Evolutionary conservation across 1,140 invertebrate genomes (phyloP), one percentile per base, ranked within the genome.

Genomic region (Brachystomella parvula): DNA sequence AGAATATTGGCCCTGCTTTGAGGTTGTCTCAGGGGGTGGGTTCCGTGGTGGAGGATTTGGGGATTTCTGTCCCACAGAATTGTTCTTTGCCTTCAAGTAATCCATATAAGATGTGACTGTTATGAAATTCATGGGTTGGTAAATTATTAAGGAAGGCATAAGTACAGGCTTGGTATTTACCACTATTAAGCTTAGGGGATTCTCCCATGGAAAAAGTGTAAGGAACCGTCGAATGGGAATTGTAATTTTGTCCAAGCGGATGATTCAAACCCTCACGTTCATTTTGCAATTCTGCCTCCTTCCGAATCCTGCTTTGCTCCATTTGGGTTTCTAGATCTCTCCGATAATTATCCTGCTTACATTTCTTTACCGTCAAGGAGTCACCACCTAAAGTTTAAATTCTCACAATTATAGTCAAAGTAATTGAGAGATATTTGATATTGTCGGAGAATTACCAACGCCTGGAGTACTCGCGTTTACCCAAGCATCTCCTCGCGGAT

Each of bases 171-270:
- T n/a, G n/a, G n/a, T n/a, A n/a, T n/a, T n/a, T n/a, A n/a, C n/a
- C n/a, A n/a, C n/a, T n/a, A n/a, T n/a, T n/a, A n/a, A n/a, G n/a
- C n/a, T n/a, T n/a, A n/a, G n/a, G n/a, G 39, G 39, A n/a, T 12
- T 44, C 39, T n/a, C n/a, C 39, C 39, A 44, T 44, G 39, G 39
- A 44, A 9, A 44, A 44, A 44, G 39, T 44, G n/a, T 44, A 44
- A 44, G n/a, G n/a, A n/a, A n/a, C n/a, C n/a, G n/a, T 44, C n/a
- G 39, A 44, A 44, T 44, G 39, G 39, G 39, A 44, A 44, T 44
- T 44, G 39, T 53, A 53, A 19, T 26, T 26, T 53, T 12, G 12
- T 53, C 49, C 49, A 15, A 53, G 24, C 6, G 49, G 49, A 53
- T 53, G 49, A 17, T 53, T 24, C 49, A 53, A 15, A 12, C 39